phyloP scores from a whole-genome alignment of 2,888 invertebrate genomes.

The Drosophila recens region DNA sequence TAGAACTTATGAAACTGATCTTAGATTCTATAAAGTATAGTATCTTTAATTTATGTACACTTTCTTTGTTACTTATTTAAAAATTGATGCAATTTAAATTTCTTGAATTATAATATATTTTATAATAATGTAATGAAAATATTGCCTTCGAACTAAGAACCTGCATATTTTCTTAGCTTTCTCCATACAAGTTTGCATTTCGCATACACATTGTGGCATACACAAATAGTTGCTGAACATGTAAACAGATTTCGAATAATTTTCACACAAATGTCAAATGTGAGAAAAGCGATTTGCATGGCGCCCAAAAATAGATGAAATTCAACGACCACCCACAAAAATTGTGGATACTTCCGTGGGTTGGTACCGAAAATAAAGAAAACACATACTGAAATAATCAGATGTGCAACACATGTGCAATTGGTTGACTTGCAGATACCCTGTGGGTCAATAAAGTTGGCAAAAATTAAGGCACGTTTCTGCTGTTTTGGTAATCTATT shows the following conservation, averaged over 20 bases:
- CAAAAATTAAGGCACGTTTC: background rate
- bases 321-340: conserved; percentile 60
- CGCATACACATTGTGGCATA: conserved; percentile 3
- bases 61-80: no score
- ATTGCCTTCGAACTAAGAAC: background rate
- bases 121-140: no score
- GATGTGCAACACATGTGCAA: background rate
- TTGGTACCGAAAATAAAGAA: conserved; percentile 40
- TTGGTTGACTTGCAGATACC: conserved; percentile 4
- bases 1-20: no score
- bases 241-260: conserved; percentile 39
- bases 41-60: no score
- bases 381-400: conserved; percentile 19
- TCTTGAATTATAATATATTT: no score
- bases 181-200: background rate
- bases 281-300: conserved; percentile 57
- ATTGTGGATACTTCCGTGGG: conserved; percentile 67
- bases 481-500: background rate
- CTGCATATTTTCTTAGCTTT: background rate
- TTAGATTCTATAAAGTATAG: no score
- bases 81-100: no score
- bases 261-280: conserved; percentile 64
- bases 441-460: background rate
- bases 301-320: conserved; percentile 57
- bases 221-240: conserved; percentile 14